These are phyloP conservation scores for Gambusia affinis DNA, from an alignment of 2,113 vertebrate genomes.

Conservation along the genomic window DNA sequence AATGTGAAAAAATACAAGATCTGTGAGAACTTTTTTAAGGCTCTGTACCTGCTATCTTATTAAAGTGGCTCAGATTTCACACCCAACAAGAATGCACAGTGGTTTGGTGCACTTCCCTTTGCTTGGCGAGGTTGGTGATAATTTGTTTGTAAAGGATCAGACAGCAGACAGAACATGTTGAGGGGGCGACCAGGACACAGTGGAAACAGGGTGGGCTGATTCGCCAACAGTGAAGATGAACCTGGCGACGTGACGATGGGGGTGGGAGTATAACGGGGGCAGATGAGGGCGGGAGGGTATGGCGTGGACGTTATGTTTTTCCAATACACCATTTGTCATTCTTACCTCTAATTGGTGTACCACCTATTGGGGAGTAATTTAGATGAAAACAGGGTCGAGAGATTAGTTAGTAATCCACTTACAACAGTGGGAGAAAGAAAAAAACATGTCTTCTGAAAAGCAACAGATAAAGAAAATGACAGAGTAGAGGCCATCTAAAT, in stretches of 20 bases:
- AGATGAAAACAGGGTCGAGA: slow-evolving; percentile 97
- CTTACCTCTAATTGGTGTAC: slow-evolving; percentile 99
- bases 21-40: neutral
- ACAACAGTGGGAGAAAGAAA: slow-evolving; percentile 51
- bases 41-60: neutral
- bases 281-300: slow-evolving; percentile 69
- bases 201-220: slow-evolving; percentile 46
- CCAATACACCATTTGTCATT: slow-evolving; percentile 84
- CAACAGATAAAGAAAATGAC: slow-evolving; percentile 19
- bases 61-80: neutral
- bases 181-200: slow-evolving; percentile 31
- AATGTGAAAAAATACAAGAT: neutral
- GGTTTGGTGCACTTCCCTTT: slow-evolving; percentile 33
- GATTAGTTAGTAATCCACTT: slow-evolving; percentile 75
- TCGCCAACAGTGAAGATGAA: slow-evolving; percentile 68
- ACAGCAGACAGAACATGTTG: slow-evolving; percentile 54
- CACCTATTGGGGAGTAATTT: slow-evolving; percentile 97
- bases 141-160: slow-evolving; percentile 67
- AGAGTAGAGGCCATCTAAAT: slow-evolving; percentile 55
- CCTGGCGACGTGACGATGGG: slow-evolving; percentile 39
- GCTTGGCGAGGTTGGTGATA: slow-evolving; percentile 62
- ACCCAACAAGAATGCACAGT: slow-evolving; percentile 18
- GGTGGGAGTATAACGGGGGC: slow-evolving; percentile 81
- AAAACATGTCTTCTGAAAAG: slow-evolving; percentile 59
- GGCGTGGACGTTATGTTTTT: slow-evolving; percentile 72